Conservation (phyloP, 2,113 vertebrate genomes). For the Isurus oxyrinchus region DNA sequence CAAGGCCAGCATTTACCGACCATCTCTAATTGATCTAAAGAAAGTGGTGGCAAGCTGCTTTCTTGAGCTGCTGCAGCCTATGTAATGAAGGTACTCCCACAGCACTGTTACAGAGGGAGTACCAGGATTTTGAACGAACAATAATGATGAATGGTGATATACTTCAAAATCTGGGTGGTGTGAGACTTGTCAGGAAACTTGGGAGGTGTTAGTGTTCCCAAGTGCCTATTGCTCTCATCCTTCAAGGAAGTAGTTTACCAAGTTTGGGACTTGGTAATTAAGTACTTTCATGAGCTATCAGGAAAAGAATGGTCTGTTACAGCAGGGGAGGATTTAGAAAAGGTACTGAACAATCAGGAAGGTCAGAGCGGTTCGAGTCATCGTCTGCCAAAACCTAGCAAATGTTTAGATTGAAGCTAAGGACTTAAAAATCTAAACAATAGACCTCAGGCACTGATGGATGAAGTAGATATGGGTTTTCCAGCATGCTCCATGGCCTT, state of each 20-base stretch:
- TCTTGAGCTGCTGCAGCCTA: neutral
- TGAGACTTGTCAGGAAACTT: neutral
- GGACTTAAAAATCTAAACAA: constrained; percentile 15
- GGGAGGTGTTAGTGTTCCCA: neutral
- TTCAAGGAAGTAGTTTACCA: neutral
- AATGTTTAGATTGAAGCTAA: neutral
- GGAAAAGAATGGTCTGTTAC: neutral
- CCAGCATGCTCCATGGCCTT: constrained; percentile 16
- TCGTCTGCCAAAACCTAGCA: neutral
- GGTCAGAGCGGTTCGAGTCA: neutral
- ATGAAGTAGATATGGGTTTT: neutral
- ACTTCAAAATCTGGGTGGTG: neutral
- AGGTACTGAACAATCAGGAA: neutral
- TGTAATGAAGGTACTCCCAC: neutral
- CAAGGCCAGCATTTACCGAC: neutral
- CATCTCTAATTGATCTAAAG: neutral
- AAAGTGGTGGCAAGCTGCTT: neutral
- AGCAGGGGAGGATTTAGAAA: neutral
- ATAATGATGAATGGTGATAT: neutral
- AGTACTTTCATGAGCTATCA: neutral
- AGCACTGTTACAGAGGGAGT: neutral
- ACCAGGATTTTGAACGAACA: neutral
- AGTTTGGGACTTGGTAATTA: neutral
- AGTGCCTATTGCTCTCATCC: neutral
- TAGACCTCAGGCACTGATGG: neutral